These are phyloP conservation scores for Oreamnos americanus DNA, from an alignment of 2,113 vertebrate genomes.

Conservation along the genomic window DNA sequence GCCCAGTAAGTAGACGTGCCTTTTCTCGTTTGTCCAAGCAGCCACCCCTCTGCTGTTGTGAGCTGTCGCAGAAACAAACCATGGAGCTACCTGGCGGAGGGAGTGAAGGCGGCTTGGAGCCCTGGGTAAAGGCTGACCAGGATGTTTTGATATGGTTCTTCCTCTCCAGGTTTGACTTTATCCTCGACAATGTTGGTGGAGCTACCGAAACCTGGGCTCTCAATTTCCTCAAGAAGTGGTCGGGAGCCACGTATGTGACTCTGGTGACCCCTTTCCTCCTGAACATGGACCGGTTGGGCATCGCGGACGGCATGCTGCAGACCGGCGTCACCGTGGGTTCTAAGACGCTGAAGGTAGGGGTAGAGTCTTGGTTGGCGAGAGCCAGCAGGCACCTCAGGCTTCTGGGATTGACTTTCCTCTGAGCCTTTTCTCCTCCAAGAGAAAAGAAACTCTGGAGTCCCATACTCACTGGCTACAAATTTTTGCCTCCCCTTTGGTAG, in stretches of 20 bases:
- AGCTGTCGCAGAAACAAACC: neutral
- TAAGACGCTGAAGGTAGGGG: constrained; percentile 90
- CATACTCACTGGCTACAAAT: neutral
- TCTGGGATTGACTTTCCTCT: neutral
- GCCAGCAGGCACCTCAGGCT: neutral
- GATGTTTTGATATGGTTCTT: neutral
- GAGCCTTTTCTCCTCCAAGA: neutral
- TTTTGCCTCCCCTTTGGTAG: neutral
- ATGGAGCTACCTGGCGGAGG: neutral
- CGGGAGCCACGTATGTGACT: constrained; percentile 93
- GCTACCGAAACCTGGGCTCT: constrained; percentile 91
- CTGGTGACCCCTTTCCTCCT: constrained; percentile 94
- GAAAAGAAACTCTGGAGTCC: neutral
- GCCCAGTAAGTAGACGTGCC: neutral
- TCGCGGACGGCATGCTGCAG: constrained; percentile 95
- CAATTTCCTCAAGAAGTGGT: constrained; percentile 92
- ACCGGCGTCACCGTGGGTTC: constrained; percentile 87
- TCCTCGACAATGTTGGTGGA: constrained; percentile 95
- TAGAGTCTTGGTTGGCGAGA: neutral
- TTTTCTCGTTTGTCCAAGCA: neutral
- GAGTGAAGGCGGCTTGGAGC: neutral
- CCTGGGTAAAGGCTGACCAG: neutral
- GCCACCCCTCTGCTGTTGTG: neutral
- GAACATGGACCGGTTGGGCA: constrained; percentile 91
- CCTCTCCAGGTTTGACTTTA: constrained; percentile 87